phyloP scores from a whole-genome alignment of 2,797 vertebrate species.

The Coccyzus lansbergi region DNA sequence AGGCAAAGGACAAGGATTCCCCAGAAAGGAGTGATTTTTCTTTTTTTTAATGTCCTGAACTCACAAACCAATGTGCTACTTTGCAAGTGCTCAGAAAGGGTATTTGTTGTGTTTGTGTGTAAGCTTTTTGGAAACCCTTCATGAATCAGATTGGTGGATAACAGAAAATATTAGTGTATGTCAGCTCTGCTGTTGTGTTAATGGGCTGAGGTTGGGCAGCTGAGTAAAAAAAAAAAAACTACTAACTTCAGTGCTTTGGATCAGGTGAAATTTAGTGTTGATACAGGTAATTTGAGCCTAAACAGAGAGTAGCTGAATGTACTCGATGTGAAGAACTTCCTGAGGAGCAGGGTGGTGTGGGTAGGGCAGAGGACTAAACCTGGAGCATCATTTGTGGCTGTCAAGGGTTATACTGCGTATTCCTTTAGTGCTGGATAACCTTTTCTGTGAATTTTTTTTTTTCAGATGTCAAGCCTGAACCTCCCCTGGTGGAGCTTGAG shows the following conservation, averaged over 20 bases:
- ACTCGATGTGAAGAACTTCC: not conserved
- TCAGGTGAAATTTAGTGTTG: not conserved
- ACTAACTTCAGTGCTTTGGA: not conserved
- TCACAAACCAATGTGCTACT: not conserved
- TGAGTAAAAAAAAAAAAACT: not conserved
- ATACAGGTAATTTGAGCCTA: not conserved
- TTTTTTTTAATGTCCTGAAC: not conserved
- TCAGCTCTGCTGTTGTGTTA: not conserved
- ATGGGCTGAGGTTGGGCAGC: not conserved
- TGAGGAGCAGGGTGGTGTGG: not conserved
- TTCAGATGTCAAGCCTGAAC: no score
- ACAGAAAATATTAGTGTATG: not conserved
- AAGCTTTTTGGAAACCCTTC: not conserved
- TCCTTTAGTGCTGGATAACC: no score
- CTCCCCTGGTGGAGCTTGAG: no score
- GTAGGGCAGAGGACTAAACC: not conserved
- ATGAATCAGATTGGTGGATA: not conserved
- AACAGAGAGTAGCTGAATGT: not conserved
- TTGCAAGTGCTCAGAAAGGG: not conserved
- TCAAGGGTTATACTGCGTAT: not conserved
- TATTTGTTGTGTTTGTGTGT: not conserved
- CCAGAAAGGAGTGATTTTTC: accelerated
- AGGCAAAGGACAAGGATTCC: not conserved
- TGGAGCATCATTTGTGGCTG: not conserved
- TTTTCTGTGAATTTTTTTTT: no score